Evolutionary conservation across 2,888 invertebrate genomes (phyloP).

Genomic region (Eupithecia insigniata): DNA sequence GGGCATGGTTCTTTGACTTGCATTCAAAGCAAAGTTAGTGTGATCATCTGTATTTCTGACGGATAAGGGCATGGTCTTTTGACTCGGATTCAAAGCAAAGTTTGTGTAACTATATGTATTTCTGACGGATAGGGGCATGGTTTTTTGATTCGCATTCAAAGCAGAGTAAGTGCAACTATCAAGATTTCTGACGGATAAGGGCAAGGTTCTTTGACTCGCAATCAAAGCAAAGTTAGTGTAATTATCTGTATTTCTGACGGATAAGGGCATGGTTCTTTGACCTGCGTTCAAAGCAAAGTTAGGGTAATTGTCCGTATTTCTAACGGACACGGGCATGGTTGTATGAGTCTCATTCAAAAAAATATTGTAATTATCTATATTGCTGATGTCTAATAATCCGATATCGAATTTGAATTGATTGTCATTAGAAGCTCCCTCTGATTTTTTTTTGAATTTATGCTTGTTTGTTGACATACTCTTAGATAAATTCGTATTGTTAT

Average conservation of each 20-base stretch:
- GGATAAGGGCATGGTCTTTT: conserved; percentile 32
- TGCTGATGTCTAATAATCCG: not conserved
- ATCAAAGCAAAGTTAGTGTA: conserved; percentile 14
- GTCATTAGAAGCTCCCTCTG: not conserved
- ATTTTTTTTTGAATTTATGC: not conserved
- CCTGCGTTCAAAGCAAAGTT: not conserved
- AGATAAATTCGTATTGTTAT: not conserved
- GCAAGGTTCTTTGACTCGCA: conserved; percentile 30
- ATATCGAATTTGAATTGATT: not conserved
- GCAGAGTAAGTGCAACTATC: not conserved
- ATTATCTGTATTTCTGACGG: not conserved
- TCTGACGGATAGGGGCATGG: not conserved
- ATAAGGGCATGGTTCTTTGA: too few species aligned
- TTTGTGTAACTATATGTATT: conserved; percentile 14
- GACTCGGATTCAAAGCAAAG: conserved; percentile 21
- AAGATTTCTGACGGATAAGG: conserved; percentile 2
- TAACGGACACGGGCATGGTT: conserved; percentile 28
- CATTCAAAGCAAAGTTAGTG: not conserved
- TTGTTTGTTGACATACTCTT: not conserved
- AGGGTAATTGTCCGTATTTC: not conserved
- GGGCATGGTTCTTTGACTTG: not conserved
- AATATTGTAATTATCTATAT: not conserved
- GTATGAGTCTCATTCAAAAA: conserved; percentile 21
- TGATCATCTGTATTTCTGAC: not conserved
- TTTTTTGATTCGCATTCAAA: conserved; percentile 2